A percentile compares a stretch with the other conserved stretches of the same genome.
These are phyloP conservation scores for Rhynchopsitta pachyrhyncha DNA, from an alignment of 2,113 vertebrate genomes.

Conservation along the genomic window DNA sequence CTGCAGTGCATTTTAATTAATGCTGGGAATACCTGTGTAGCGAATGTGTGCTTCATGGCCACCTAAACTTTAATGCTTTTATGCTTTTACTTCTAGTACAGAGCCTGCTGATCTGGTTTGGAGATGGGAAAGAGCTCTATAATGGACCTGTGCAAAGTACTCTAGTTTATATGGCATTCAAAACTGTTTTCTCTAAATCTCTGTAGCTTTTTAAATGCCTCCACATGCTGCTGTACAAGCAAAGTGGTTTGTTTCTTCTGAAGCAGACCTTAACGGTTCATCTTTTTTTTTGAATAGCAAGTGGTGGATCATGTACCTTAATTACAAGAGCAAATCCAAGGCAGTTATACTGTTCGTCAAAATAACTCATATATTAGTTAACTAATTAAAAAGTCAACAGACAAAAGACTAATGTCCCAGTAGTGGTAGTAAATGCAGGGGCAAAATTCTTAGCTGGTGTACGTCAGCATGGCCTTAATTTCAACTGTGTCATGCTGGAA, in stretches of 20 bases:
- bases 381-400: constrained; percentile 63
- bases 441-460: background rate
- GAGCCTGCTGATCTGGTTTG: background rate
- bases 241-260: background rate
- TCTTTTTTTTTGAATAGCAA: constrained; percentile 34
- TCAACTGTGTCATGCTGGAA: background rate
- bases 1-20: background rate
- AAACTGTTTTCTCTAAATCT: background rate
- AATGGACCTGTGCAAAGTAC: background rate
- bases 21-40: background rate
- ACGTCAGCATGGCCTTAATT: background rate
- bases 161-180: background rate
- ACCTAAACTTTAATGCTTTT: background rate
- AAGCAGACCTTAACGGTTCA: constrained; percentile 1
- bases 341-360: constrained; percentile 29
- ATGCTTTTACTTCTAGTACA: background rate
- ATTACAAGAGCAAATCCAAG: constrained; percentile 59
- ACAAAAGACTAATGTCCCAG: constrained; percentile 29
- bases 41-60: background rate
- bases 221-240: background rate
- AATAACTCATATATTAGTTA: constrained; percentile 40
- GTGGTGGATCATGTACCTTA: constrained; percentile 29
- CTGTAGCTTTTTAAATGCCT: background rate
- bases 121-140: background rate
- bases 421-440: background rate